phyloP scores from a whole-genome alignment of 2,113 vertebrate species.

The Gnathonemus longibarbis region DNA sequence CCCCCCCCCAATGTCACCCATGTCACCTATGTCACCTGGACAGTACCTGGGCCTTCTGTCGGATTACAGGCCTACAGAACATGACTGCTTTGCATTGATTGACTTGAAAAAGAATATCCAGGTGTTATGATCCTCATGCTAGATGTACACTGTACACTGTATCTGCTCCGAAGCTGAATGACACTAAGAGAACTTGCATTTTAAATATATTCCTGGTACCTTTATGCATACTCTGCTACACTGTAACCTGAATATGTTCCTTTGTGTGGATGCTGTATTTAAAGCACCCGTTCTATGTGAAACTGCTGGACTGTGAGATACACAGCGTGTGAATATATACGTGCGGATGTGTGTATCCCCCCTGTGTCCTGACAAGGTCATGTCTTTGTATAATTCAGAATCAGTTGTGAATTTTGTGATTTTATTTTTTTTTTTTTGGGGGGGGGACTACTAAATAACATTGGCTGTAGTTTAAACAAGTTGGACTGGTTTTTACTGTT shows the following conservation, averaged over 20 bases:
- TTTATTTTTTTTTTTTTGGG: neutral
- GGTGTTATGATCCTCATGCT: constrained; percentile 51
- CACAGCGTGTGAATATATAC: neutral
- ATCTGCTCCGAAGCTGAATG: constrained; percentile 64
- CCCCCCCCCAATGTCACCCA: constrained; percentile 15
- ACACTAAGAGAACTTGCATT: constrained; percentile 67
- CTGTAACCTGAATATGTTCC: constrained; percentile 71
- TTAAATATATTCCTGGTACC: constrained; percentile 71
- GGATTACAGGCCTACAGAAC: constrained; percentile 40
- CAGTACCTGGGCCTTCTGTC: constrained; percentile 45
- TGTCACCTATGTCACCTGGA: constrained; percentile 35
- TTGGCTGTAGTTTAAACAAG: constrained; percentile 10
- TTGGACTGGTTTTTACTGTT: constrained; percentile 3
- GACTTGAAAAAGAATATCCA: constrained; percentile 37
- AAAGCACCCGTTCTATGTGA: constrained; percentile 77
- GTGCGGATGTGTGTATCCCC: neutral
- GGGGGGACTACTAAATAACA: neutral
- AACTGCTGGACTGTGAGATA: constrained; percentile 29
- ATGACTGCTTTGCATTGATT: constrained; percentile 24
- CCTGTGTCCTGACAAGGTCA: neutral
- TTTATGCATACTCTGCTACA: constrained; percentile 66
- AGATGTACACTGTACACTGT: constrained; percentile 55
- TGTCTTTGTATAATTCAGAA: constrained; percentile 15
- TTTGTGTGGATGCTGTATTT: constrained; percentile 73
- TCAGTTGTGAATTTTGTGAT: constrained; percentile 13